Conservation (phyloP, 2,888 invertebrate genomes). For the Octonoba sinensis region DNA sequence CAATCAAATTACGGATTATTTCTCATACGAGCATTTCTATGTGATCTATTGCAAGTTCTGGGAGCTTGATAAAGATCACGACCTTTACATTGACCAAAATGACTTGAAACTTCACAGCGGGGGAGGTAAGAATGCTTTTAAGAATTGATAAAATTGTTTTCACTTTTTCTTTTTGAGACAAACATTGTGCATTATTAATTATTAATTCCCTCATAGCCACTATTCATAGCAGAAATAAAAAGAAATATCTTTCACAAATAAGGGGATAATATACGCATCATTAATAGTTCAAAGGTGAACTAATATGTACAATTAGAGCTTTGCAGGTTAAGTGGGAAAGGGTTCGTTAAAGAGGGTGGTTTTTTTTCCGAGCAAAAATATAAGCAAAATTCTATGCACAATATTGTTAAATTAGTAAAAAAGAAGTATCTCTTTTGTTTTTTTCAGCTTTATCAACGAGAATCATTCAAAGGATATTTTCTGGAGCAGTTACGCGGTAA, state of each 20-base stretch:
- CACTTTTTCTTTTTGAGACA: background rate
- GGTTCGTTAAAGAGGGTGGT: no score
- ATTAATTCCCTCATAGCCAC: no score
- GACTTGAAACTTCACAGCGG: conserved; percentile 96
- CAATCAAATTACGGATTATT: conserved; percentile 83
- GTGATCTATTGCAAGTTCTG: conserved; percentile 99
- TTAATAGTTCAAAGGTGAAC: no score
- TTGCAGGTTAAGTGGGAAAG: no score
- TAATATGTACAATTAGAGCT: no score
- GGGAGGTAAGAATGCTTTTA: conserved; percentile 79
- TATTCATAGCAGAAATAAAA: no score
- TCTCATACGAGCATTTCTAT: conserved; percentile 99
- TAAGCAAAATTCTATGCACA: no score
- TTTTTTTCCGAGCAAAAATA: no score
- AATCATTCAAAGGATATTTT: conserved; percentile 97
- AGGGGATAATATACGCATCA: no score
- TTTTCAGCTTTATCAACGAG: conserved; percentile 90
- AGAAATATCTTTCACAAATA: no score
- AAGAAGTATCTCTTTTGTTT: background rate
- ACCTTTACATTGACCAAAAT: conserved; percentile 92
- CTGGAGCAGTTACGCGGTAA: conserved; percentile 90
- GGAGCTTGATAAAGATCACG: conserved; percentile 99
- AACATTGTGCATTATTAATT: background rate
- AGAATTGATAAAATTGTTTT: background rate
- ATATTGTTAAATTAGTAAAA: no score